phyloP scores from a whole-genome alignment of 2,797 vertebrate genomes.

The Ispidina picta region DNA sequence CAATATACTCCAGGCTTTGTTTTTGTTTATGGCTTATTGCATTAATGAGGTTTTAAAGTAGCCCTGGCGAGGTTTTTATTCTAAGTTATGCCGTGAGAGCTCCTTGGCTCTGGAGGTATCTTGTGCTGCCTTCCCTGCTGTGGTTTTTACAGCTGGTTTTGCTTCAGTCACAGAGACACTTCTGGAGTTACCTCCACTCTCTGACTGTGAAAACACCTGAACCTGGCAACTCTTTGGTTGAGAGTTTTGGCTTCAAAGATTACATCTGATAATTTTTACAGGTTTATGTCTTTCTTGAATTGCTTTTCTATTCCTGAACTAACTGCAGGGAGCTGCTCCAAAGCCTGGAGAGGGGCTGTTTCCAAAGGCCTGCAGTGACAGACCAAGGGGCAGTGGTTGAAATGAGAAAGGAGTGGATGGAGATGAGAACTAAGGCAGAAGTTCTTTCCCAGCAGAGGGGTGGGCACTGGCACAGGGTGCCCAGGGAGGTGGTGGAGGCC shows the following conservation, averaged over 20 bases:
- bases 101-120: background rate
- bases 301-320: background rate
- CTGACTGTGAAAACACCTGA: background rate
- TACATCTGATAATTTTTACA: background rate
- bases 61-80: background rate
- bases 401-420: too few species aligned
- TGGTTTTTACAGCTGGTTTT: background rate
- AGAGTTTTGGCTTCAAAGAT: background rate
- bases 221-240: background rate
- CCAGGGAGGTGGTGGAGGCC: too few species aligned
- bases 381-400: too few species aligned
- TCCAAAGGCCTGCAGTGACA: too few species aligned
- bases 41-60: background rate
- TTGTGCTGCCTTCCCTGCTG: background rate
- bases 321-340: too few species aligned
- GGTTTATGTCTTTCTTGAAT: background rate
- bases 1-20: background rate
- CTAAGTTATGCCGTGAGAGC: background rate
- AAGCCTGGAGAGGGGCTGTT: too few species aligned
- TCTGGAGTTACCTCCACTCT: background rate
- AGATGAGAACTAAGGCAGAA: too few species aligned
- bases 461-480: too few species aligned
- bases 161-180: fast-evolving
- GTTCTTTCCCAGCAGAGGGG: too few species aligned
- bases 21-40: background rate